These are phyloP conservation scores for Diorhabda carinulata DNA, from an alignment of 1,140 invertebrate species.

Conservation along the genomic window DNA sequence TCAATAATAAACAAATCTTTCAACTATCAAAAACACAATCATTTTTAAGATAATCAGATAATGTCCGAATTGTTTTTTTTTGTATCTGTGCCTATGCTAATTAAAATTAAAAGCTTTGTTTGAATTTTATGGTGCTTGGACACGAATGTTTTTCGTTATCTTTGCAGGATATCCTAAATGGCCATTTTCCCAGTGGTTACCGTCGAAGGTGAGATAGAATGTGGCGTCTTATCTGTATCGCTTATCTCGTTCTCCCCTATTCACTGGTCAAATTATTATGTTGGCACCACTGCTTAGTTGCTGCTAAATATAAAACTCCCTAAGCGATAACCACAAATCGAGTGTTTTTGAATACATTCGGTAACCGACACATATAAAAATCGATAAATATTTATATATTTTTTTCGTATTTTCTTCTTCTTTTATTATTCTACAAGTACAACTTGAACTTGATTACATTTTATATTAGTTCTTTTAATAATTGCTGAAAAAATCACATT, in stretches of 20 bases:
- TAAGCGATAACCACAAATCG: too few species aligned
- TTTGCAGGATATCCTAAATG: slow-evolving; percentile 35
- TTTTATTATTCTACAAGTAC: too few species aligned
- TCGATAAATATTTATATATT: too few species aligned
- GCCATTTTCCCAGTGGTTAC: slow-evolving; percentile 23
- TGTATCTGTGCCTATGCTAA: slow-evolving; percentile 10
- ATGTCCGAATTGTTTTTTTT: neutral
- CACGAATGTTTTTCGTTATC: slow-evolving; percentile 29
- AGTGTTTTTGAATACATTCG: too few species aligned
- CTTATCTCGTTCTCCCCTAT: slow-evolving; percentile 13
- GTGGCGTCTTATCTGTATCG: neutral
- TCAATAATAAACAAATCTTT: too few species aligned
- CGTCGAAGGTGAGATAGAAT: slow-evolving; percentile 15
- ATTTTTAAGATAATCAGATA: too few species aligned
- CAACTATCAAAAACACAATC: too few species aligned
- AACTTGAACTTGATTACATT: too few species aligned
- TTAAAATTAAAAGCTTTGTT: slow-evolving; percentile 24
- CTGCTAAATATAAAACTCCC: neutral
- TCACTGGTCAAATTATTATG: slow-evolving; percentile 12
- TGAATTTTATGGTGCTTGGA: slow-evolving; percentile 22
- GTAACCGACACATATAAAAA: too few species aligned
- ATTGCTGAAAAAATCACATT: too few species aligned
- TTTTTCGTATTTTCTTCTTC: too few species aligned
- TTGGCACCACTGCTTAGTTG: neutral
- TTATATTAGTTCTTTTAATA: too few species aligned